phyloP scores from a whole-genome alignment of 2,888 invertebrate genomes.

The Napeogenes inachia region DNA sequence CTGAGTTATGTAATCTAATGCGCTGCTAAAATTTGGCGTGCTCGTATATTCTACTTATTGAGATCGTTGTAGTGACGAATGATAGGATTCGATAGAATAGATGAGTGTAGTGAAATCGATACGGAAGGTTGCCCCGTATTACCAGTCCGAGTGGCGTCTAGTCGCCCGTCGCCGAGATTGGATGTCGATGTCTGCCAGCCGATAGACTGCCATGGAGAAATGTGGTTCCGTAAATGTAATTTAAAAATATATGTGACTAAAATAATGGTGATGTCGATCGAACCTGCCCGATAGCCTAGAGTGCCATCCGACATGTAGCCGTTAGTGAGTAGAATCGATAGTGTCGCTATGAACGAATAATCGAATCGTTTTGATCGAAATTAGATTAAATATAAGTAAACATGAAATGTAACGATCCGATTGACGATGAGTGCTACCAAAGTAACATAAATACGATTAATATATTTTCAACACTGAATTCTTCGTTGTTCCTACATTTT shows the following conservation, averaged over 20 bases:
- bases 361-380: slow-evolving; percentile 66
- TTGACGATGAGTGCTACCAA: slow-evolving; percentile 30
- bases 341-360: slow-evolving; percentile 70
- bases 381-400: slow-evolving; percentile 58
- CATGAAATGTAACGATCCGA: slow-evolving; percentile 49
- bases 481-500: slow-evolving; percentile 70
- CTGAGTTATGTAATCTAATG: too few species aligned
- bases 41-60: not conserved
- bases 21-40: too few species aligned
- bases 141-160: not conserved
- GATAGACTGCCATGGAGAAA: slow-evolving; percentile 6
- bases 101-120: not conserved
- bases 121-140: not conserved
- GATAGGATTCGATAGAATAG: not conserved
- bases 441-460: slow-evolving; percentile 38
- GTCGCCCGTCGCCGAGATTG: not conserved
- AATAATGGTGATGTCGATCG: slow-evolving; percentile 36
- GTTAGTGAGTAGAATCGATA: slow-evolving; percentile 61
- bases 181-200: slow-evolving; percentile 3
- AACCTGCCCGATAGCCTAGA: slow-evolving; percentile 63
- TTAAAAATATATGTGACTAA: slow-evolving; percentile 36
- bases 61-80: not conserved
- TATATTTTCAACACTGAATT: slow-evolving; percentile 49
- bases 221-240: not conserved
- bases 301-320: slow-evolving; percentile 75